These are phyloP conservation scores for Callocephalon fimbriatum DNA, from an alignment of 2,113 vertebrate species.

Conservation along the genomic window DNA sequence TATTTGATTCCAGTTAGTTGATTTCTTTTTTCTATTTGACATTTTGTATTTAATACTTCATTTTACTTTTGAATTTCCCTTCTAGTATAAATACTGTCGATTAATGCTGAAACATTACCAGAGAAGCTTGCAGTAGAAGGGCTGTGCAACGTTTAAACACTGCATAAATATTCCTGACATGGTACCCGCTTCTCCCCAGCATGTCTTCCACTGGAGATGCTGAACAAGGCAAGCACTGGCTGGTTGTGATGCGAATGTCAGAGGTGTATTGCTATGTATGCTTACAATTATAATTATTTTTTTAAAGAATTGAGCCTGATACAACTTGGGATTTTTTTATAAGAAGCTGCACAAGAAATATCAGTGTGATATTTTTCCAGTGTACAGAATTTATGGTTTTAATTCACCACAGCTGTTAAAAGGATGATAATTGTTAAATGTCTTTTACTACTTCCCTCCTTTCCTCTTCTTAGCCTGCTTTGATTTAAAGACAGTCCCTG, in stretches of 20 bases:
- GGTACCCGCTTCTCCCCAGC: not conserved
- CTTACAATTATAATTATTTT: not conserved
- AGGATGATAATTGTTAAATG: not conserved
- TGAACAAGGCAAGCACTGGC: not conserved
- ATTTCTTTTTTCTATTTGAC: not conserved
- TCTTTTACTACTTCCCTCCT: not conserved
- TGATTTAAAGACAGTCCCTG: conserved; percentile 1
- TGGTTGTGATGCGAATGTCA: not conserved
- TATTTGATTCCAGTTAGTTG: not conserved
- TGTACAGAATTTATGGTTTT: not conserved
- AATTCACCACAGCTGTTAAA: not conserved
- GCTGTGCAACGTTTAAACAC: not conserved
- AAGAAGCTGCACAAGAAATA: not conserved
- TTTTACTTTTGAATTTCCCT: conserved; percentile 4
- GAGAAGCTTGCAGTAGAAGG: not conserved
- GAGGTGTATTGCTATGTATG: not conserved
- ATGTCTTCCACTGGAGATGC: not conserved
- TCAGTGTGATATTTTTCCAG: not conserved
- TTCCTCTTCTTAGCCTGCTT: not conserved
- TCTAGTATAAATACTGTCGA: not conserved
- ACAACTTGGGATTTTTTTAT: not conserved
- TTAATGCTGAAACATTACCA: conserved; percentile 2
- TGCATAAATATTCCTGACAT: not conserved
- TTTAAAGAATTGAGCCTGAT: not conserved
- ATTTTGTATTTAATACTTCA: not conserved